A percentile compares a stretch with the other conserved stretches of the same genome.
Conservation (phyloP, 1,140 invertebrate genomes). For the Dendrolimus kikuchii region DNA sequence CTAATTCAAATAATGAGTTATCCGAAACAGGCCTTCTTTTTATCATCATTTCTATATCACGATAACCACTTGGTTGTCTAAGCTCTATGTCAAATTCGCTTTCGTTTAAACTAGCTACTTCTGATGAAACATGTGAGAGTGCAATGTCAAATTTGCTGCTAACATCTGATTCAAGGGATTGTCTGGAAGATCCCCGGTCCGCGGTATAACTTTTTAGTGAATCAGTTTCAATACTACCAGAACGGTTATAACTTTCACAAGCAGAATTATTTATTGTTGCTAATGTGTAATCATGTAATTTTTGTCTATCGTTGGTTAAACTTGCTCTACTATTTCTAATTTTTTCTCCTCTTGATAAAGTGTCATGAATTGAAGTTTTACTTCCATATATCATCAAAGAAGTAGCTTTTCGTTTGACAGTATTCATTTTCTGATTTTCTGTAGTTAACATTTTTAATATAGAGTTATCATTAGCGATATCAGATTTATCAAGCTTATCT, state of each 20-base stretch:
- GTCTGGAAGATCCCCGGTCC: constrained; percentile 62
- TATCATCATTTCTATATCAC: constrained; percentile 76
- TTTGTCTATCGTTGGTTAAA: constrained; percentile 49
- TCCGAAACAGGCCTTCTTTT: constrained; percentile 82
- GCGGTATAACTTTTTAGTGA: constrained; percentile 66
- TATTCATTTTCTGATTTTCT: constrained; percentile 63
- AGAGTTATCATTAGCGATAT: constrained; percentile 60
- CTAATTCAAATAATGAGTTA: constrained; percentile 77
- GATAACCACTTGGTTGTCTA: constrained; percentile 52
- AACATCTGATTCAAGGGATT: constrained; percentile 65
- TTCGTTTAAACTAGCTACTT: constrained; percentile 55
- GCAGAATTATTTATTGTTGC: constrained; percentile 42
- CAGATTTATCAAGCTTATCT: constrained; percentile 62
- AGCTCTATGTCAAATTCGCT: constrained; percentile 69
- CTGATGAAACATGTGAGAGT: constrained; percentile 51
- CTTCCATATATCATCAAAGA: constrained; percentile 71
- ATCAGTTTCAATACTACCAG: constrained; percentile 58
- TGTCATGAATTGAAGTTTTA: constrained; percentile 68
- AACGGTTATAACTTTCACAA: constrained; percentile 46
- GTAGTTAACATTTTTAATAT: constrained; percentile 65
- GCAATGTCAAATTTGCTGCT: constrained; percentile 68
- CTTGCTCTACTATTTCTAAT: constrained; percentile 61
- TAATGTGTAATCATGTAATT: constrained; percentile 26
- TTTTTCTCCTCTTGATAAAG: constrained; percentile 67
- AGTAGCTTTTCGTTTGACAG: constrained; percentile 61